Conservation (phyloP, 92 coral and sea anemone genomes). For the Diadumene lineata region DNA sequence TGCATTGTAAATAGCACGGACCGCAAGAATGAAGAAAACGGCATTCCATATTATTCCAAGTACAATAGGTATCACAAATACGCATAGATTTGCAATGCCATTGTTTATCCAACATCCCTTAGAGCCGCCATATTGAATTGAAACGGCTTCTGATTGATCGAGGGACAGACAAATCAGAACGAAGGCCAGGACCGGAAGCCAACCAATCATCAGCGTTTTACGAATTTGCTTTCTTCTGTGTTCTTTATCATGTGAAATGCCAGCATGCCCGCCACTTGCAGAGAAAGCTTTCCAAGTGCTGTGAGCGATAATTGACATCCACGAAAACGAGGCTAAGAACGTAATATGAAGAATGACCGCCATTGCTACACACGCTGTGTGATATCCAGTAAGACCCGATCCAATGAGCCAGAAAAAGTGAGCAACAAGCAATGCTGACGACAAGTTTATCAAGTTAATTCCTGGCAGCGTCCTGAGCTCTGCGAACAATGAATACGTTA, state of each 20-base stretch:
- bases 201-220: slow-evolving; percentile 32
- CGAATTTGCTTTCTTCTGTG: slow-evolving; percentile 11
- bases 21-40: slow-evolving; percentile 53
- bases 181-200: slow-evolving; percentile 58
- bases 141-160: slow-evolving; percentile 50
- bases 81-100: slow-evolving; percentile 24
- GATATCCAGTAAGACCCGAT: slow-evolving; percentile 7
- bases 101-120: slow-evolving; percentile 69
- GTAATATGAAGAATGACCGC: slow-evolving; percentile 57
- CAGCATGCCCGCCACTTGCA: slow-evolving; percentile 2
- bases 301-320: slow-evolving; percentile 76
- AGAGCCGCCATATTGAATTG: slow-evolving; percentile 56
- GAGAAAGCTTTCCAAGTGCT: slow-evolving; percentile 70
- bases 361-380: slow-evolving; percentile 38
- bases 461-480: slow-evolving; percentile 59
- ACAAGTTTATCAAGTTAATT: slow-evolving; percentile 47
- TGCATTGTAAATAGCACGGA: slow-evolving; percentile 25
- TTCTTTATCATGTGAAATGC: slow-evolving; percentile 12
- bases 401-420: slow-evolving; percentile 33
- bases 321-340: slow-evolving; percentile 60
- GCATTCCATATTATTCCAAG: slow-evolving; percentile 35
- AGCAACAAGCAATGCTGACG: slow-evolving; percentile 30
- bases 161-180: slow-evolving; percentile 53
- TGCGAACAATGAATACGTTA: slow-evolving; percentile 40
- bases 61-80: slow-evolving; percentile 50